phyloP scores from a whole-genome alignment of 2,797 vertebrate genomes.

The Phataginus tetradactyla region DNA sequence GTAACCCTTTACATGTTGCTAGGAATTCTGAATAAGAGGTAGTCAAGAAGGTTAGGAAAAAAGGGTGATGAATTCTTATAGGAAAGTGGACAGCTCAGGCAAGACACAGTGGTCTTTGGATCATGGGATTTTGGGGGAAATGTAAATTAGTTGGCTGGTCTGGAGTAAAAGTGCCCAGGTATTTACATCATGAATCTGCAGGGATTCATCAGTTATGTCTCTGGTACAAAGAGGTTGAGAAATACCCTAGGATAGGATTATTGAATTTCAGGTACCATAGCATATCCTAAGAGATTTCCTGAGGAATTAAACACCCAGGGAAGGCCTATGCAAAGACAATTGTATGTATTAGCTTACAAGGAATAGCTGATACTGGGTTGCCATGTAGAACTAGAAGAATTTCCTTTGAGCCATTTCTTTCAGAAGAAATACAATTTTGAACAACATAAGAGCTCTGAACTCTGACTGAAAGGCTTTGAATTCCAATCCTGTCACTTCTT shows the following conservation, averaged over 20 bases:
- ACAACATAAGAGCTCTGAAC: not conserved
- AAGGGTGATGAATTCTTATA: not conserved
- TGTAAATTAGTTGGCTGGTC: not conserved
- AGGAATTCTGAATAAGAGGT: not conserved
- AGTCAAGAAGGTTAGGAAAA: not conserved
- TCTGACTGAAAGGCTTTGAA: not conserved
- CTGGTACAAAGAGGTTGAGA: not conserved
- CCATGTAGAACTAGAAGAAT: not conserved
- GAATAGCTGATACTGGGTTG: not conserved
- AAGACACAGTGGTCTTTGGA: not conserved
- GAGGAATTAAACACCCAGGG: not conserved
- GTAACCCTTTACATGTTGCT: not conserved
- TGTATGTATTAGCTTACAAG: not conserved
- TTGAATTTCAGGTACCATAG: not conserved
- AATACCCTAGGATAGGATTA: not conserved
- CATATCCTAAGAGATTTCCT: not conserved
- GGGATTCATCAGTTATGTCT: not conserved
- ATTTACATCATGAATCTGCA: not conserved
- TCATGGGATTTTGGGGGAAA: not conserved
- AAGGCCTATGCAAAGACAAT: not conserved
- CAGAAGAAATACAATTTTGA: not conserved
- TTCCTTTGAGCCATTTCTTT: constrained; percentile 1
- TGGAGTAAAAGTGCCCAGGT: not conserved
- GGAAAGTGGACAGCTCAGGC: not conserved
- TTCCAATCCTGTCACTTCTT: not conserved